Base-by-base conservation (phyloP, 2,888 invertebrate species). In the Cheilosia urbana region DNA sequence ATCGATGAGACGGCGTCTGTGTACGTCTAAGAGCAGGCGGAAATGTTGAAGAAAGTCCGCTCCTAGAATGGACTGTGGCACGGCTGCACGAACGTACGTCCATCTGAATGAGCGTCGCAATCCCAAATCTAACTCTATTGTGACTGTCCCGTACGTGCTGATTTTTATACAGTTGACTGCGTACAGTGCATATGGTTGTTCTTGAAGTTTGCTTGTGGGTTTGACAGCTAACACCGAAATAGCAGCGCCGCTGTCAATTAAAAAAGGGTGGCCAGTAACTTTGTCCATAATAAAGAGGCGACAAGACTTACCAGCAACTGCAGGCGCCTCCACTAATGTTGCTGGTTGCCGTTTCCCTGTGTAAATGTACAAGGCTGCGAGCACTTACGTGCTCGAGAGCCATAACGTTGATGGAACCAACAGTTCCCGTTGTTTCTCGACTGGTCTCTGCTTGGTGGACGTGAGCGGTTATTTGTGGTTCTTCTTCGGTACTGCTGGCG, bases 1-100 rank as follows among this genome's bases (percentile, higher is more conserved):
- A 9, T 72, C 72, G 6, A 72, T 62, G 37, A 72, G 51, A 4
- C 62, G 53, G 3, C 62, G 62, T 7, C 72, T 62, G 21, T 62
- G 62, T 27, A 72, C 62, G 37, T 62, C 72, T 21, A 72, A 24
- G 2, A 51, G 51, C 27, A 71, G 37, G 7, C 37, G 42, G 6
- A 62, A 53, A 17, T 72, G 42, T n/a, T 57, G 30, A 13, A 72
- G 34, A 51, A 72, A 72, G n/a, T 49, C 62, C 13, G 62, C 72
- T 58, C 47, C 58, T 7, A 57, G 15, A 19, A 69, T 49, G 5
- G 58, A 60, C 17, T 71, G 49, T 47, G 27, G 40, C 15, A 60
- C 27, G 17, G 47, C 47, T 51, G 62, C 72, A 15, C 62, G 51
- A 42, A 63, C 27, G 15, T 60, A 71, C 24, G 27, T 71, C 71